Conservation (phyloP, 1,140 invertebrate species). For the Drosophila watanabei region DNA sequence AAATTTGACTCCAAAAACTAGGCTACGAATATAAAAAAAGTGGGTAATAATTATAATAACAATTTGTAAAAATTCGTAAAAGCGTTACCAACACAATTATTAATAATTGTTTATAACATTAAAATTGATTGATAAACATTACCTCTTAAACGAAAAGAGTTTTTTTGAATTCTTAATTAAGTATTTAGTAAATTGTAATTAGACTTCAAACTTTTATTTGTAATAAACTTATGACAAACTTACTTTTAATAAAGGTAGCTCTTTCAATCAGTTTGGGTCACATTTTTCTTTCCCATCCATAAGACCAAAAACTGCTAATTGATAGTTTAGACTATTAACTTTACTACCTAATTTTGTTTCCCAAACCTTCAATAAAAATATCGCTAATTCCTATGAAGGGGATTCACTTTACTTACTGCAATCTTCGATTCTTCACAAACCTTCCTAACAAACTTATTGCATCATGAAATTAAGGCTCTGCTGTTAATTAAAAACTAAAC, state of each 20-base stretch:
- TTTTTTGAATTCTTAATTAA: no score
- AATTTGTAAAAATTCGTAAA: no score
- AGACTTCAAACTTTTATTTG: no score
- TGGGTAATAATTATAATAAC: background rate
- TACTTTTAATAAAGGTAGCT: no score
- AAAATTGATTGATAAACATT: no score
- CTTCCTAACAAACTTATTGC: conserved; percentile 24
- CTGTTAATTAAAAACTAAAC: conserved; percentile 52
- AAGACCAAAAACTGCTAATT: background rate
- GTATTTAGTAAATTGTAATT: no score
- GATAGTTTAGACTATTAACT: background rate
- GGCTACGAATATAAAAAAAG: background rate
- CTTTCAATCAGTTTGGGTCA: no score
- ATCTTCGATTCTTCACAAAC: background rate
- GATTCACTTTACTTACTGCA: conserved; percentile 12
- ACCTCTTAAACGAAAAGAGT: no score
- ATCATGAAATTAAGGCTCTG: conserved; percentile 53
- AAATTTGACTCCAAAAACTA: background rate
- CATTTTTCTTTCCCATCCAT: no score
- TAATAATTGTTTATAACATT: no score
- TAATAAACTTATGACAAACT: no score
- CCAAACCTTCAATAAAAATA: background rate
- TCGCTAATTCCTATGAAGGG: background rate
- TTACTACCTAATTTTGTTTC: background rate
- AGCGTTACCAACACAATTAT: no score